A percentile compares a stretch with the other conserved stretches of the same genome.
phyloP scores from a whole-genome alignment of 1,140 invertebrate genomes.

The Episyrphus balteatus region DNA sequence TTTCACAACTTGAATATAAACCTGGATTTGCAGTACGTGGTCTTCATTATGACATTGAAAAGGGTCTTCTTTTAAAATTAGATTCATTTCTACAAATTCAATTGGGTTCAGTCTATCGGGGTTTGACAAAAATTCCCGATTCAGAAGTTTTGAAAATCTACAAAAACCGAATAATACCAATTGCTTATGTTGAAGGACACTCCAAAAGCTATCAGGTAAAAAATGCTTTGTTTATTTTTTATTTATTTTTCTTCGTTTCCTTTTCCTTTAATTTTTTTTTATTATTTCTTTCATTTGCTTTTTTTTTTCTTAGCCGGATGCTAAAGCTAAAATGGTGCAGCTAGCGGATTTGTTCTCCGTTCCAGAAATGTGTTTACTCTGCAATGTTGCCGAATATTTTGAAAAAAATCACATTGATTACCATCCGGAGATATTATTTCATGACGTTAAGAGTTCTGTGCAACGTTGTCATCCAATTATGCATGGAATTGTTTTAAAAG shows the following conservation, averaged over 20 bases:
- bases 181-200: constrained; percentile 67
- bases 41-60: constrained; percentile 92
- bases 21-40: constrained; percentile 86
- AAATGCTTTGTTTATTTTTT: not conserved
- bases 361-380: constrained; percentile 87
- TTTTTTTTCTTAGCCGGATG: constrained; percentile 44
- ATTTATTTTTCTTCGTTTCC: not conserved
- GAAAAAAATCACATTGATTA: constrained; percentile 81
- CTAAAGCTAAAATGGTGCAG: constrained; percentile 79
- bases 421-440: constrained; percentile 89
- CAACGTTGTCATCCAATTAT: constrained; percentile 82
- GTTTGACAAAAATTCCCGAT: constrained; percentile 65
- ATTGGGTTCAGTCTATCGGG: constrained; percentile 86
- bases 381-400: constrained; percentile 90
- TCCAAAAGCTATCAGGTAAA: constrained; percentile 36
- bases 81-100: constrained; percentile 96
- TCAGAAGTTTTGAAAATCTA: constrained; percentile 81
- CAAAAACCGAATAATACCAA: constrained; percentile 72
- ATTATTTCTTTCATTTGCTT: constrained; percentile 4
- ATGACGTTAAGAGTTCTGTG: constrained; percentile 87
- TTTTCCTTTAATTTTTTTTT: constrained; percentile 4
- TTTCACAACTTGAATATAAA: constrained; percentile 70
- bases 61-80: constrained; percentile 88
- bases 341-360: constrained; percentile 94
- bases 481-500: constrained; percentile 72